Conservation (phyloP, 2,797 vertebrate genomes). For the Molossus molossus region DNA sequence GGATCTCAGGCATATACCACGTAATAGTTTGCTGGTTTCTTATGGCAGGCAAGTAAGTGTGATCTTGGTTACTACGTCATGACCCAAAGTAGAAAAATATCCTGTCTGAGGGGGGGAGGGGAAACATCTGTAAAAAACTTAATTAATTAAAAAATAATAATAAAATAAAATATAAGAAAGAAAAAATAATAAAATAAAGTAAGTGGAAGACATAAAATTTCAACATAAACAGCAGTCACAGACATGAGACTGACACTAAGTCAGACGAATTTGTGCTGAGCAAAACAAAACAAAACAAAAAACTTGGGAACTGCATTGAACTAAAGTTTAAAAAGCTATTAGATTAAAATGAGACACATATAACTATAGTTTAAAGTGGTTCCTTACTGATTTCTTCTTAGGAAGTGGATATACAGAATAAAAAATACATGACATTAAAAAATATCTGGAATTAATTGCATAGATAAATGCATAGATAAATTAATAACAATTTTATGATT, state of each 20-base stretch:
- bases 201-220: neutral
- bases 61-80: neutral
- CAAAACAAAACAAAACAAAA: neutral
- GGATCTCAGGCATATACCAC: neutral
- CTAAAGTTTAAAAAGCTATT: neutral
- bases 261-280: neutral
- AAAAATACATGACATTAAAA: neutral
- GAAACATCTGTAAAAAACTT: too few relatives aligned
- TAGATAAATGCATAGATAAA: neutral
- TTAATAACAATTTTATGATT: neutral
- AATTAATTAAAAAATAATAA: too few relatives aligned
- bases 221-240: neutral
- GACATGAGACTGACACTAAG: neutral
- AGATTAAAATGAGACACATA: neutral
- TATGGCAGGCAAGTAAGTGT: neutral
- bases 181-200: neutral
- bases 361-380: neutral
- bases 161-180: too few relatives aligned
- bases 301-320: neutral
- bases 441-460: neutral
- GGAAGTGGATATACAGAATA: neutral
- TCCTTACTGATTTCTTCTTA: neutral
- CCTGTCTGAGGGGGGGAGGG: too few relatives aligned
- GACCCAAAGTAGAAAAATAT: neutral
- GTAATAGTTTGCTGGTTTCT: neutral